phyloP scores from a whole-genome alignment of 2,888 invertebrate genomes.

The Perithous albicinctus region DNA sequence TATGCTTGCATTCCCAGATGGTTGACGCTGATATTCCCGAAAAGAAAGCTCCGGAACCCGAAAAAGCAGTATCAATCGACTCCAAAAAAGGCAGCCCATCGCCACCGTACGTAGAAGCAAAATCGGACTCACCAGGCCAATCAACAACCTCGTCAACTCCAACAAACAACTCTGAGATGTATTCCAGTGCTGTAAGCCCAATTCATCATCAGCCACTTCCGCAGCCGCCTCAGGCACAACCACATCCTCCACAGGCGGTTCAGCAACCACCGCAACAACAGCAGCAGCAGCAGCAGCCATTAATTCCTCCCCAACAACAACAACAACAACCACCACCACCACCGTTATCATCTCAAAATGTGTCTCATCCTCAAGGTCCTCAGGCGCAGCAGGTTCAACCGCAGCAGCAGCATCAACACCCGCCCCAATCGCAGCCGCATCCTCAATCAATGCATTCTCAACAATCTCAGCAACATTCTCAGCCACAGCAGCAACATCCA shows the following conservation, averaged over 20 bases:
- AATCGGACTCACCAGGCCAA: conserved; percentile 75
- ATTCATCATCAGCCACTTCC: conserved; percentile 78
- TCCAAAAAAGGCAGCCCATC: conserved; percentile 80
- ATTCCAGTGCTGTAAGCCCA: conserved; percentile 78
- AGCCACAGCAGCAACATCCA: conserved; percentile 59
- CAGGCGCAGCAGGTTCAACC: conserved; percentile 78
- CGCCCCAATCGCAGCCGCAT: conserved; percentile 54
- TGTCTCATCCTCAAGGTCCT: conserved; percentile 66
- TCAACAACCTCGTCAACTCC: conserved; percentile 69
- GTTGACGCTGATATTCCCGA: conserved; percentile 79
- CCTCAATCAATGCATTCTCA: conserved; percentile 47
- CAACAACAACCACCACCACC: conserved; percentile 72
- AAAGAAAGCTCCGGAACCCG: conserved; percentile 77
- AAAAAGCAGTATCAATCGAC: conserved; percentile 75
- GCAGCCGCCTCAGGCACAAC: conserved; percentile 76
- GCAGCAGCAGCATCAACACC: conserved; percentile 53
- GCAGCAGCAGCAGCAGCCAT: conserved; percentile 67
- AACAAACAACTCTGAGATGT: conserved; percentile 74
- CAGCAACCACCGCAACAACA: conserved; percentile 47
- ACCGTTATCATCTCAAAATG: conserved; percentile 62
- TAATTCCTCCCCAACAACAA: conserved; percentile 66
- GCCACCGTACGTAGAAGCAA: conserved; percentile 79
- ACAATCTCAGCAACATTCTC: conserved; percentile 63
- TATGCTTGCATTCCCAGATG: conserved; percentile 70
- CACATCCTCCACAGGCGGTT: conserved; percentile 46